These are phyloP conservation scores for Recurvirostra avosetta DNA, from an alignment of 2,113 vertebrate genomes.

Conservation along the genomic window DNA sequence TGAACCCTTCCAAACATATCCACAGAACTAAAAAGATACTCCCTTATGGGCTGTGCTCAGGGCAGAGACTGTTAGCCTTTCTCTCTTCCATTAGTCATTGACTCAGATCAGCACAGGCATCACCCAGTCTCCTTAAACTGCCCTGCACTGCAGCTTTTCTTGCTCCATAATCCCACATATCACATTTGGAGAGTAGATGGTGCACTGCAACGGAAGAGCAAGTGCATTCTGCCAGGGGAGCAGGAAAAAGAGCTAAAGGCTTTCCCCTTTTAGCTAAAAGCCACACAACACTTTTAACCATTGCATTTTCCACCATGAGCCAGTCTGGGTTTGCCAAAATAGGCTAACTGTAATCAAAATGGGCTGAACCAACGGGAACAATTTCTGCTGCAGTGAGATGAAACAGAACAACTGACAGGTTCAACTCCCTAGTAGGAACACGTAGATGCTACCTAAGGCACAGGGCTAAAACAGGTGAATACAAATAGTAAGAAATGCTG, in stretches of 20 bases:
- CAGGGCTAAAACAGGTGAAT: background rate
- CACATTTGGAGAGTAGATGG: background rate
- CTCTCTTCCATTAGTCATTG: background rate
- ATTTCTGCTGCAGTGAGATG: background rate
- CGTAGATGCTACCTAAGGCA: background rate
- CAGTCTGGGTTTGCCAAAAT: background rate
- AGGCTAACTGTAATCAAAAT: background rate
- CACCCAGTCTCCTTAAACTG: background rate
- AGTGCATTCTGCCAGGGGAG: background rate
- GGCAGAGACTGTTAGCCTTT: background rate
- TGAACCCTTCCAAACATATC: background rate
- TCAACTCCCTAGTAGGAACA: background rate
- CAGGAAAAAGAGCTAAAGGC: background rate
- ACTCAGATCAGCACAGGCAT: background rate
- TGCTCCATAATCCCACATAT: background rate
- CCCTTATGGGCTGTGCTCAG: background rate
- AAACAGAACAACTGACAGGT: background rate
- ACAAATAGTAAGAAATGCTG: background rate
- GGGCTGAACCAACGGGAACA: background rate
- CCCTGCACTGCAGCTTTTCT: background rate
- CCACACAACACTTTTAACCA: background rate
- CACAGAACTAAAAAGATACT: background rate
- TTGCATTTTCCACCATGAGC: background rate
- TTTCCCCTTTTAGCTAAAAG: background rate
- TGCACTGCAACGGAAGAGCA: background rate